These are phyloP conservation scores for Pelochelys cantorii DNA, from an alignment of 2,797 vertebrate genomes.

Conservation along the genomic window DNA sequence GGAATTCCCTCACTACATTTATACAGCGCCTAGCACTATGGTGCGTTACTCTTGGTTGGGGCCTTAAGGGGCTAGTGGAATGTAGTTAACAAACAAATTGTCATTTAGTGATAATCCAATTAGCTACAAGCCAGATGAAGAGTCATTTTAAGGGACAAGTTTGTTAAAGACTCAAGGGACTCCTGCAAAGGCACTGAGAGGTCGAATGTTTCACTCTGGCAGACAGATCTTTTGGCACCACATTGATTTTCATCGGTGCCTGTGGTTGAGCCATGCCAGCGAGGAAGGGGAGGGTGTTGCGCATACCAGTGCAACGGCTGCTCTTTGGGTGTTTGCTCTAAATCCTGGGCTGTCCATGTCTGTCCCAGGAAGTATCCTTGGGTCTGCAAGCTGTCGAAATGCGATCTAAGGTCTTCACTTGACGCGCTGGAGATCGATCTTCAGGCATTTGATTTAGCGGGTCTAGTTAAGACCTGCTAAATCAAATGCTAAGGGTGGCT, in stretches of 20 bases:
- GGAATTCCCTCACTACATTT: neutral
- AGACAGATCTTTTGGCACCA: rapidly evolving
- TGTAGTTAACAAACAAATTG: neutral
- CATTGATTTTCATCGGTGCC: neutral
- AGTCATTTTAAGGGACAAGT: neutral
- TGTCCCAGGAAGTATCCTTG: neutral
- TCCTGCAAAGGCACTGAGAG: neutral
- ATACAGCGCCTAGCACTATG: neutral
- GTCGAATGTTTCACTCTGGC: neutral
- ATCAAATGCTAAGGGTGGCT: too few species aligned
- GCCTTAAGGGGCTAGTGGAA: neutral
- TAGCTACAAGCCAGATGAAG: neutral
- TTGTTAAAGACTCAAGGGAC: neutral
- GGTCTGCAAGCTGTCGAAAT: neutral
- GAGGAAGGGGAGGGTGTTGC: rapidly evolving
- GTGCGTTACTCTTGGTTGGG: neutral
- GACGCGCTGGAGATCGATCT: too few species aligned
- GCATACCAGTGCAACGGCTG: rapidly evolving
- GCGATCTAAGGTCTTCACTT: neutral
- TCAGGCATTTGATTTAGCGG: too few species aligned
- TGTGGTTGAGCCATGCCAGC: neutral
- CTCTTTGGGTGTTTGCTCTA: neutral
- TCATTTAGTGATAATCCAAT: neutral
- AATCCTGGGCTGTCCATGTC: neutral
- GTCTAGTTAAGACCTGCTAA: too few species aligned